A percentile compares a stretch with the other conserved stretches of the same genome.
Evolutionary conservation across 2,113 vertebrate species (phyloP).

Genomic region (Ceuthmochares aereus): DNA sequence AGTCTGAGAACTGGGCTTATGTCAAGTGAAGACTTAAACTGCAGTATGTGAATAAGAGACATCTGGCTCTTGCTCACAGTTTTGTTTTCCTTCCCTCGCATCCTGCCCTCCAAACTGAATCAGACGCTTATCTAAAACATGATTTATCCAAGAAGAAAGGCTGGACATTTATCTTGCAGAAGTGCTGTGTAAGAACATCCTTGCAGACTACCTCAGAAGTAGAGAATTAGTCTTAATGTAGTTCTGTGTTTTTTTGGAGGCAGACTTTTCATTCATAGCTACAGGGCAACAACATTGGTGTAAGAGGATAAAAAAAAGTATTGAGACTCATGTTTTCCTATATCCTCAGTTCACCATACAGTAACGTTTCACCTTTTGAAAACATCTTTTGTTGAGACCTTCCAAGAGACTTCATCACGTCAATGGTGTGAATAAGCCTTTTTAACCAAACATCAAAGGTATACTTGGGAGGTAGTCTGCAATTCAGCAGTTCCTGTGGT

Average conservation of each 20-base stretch:
- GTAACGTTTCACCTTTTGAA: background rate
- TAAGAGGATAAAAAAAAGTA: background rate
- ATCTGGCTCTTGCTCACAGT: background rate
- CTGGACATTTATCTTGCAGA: background rate
- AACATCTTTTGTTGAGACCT: background rate
- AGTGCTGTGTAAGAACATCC: background rate
- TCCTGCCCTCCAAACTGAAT: background rate
- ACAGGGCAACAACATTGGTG: background rate
- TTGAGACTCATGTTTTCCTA: background rate
- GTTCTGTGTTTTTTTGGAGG: background rate
- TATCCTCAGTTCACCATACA: background rate
- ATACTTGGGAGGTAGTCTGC: background rate
- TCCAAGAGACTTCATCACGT: conserved; percentile 21
- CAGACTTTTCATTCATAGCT: background rate
- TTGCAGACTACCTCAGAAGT: background rate
- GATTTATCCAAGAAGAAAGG: background rate
- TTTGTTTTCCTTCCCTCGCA: background rate
- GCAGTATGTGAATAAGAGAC: background rate
- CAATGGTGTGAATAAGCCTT: conserved; percentile 24
- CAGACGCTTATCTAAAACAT: background rate
- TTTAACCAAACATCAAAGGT: conserved; percentile 9
- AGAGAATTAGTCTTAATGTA: background rate
- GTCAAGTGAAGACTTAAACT: background rate
- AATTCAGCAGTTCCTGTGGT: conserved; percentile 3
- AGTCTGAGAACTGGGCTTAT: background rate